Evolutionary conservation across 2,113 vertebrate genomes (phyloP).

Genomic region (Paralichthys olivaceus): DNA sequence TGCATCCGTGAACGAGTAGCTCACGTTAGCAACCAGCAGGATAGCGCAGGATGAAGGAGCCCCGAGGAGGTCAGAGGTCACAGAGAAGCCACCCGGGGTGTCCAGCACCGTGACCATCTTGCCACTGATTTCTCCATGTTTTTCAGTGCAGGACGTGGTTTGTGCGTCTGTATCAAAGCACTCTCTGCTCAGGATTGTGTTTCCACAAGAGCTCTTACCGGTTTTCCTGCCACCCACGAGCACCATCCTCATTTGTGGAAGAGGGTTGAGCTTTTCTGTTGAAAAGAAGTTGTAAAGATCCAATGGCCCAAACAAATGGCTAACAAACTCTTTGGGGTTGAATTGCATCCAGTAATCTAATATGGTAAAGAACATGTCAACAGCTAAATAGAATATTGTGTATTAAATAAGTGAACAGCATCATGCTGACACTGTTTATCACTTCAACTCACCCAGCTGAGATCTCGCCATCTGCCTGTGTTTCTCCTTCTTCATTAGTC

Average conservation of each 20-base stretch:
- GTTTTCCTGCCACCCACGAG: conserved; percentile 66
- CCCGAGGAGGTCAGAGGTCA: conserved; percentile 49
- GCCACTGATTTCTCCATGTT: conserved; percentile 12
- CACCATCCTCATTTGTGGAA: conserved; percentile 53
- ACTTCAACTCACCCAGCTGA: conserved; percentile 67
- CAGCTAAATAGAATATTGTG: background rate
- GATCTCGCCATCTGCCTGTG: conserved; percentile 50
- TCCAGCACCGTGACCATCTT: conserved; percentile 65
- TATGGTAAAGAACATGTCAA: background rate
- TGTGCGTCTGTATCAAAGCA: conserved; percentile 35
- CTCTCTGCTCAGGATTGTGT: conserved; percentile 71
- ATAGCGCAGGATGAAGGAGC: conserved; percentile 41
- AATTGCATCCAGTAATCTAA: background rate
- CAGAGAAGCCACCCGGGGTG: conserved; percentile 56
- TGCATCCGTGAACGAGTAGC: conserved; percentile 61
- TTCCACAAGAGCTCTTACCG: conserved; percentile 78
- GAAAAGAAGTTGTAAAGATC: conserved; percentile 1
- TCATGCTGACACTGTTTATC: conserved; percentile 13
- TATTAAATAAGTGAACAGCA: background rate
- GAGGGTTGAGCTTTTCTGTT: conserved; percentile 54
- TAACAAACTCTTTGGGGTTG: background rate
- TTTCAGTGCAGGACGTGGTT: conserved; percentile 38
- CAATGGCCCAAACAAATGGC: background rate
- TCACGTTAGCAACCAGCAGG: conserved; percentile 74
- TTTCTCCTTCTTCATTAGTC: conserved; percentile 39